A percentile compares a stretch with the other conserved stretches of the same genome.
phyloP scores from a whole-genome alignment of 2,888 invertebrate species.

The Pantelozetes paolii region DNA sequence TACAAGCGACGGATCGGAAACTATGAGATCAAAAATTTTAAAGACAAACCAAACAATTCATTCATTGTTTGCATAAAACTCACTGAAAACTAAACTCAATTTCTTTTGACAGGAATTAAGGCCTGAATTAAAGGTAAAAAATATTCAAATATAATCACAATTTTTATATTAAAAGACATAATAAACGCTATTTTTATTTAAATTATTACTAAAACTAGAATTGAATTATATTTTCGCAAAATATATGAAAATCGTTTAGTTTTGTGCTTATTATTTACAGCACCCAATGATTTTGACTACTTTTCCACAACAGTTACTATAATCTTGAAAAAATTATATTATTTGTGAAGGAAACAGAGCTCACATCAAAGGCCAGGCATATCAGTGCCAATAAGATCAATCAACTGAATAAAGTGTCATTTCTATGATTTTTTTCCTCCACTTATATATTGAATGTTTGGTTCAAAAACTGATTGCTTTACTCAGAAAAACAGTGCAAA shows the following conservation, averaged over 20 bases:
- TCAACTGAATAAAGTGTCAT: conserved; percentile 26
- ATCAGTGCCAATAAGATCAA: conserved; percentile 3
- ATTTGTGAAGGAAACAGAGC: neutral
- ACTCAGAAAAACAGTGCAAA: neutral
- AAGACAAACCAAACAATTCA: too few relatives aligned
- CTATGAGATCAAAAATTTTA: conserved; percentile 5
- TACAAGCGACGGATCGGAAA: neutral
- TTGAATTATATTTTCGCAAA: too few relatives aligned
- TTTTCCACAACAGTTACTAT: conserved; percentile 19
- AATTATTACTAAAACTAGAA: too few relatives aligned
- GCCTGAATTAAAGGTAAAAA: too few relatives aligned
- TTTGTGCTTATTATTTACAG: neutral
- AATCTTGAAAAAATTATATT: conserved; percentile 16
- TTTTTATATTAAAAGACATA: too few relatives aligned
- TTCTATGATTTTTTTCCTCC: neutral
- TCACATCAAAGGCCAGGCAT: neutral
- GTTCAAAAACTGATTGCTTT: neutral
- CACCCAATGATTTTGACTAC: neutral
- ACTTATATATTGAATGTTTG: neutral
- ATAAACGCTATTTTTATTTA: too few relatives aligned
- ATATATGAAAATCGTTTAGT: neutral
- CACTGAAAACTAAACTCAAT: too few relatives aligned
- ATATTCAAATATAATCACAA: too few relatives aligned
- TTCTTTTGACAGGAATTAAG: too few relatives aligned
- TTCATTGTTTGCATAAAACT: too few relatives aligned